Evolutionary conservation across 2,888 invertebrate species (phyloP).

Genomic region (Harpalus rubripes): DNA sequence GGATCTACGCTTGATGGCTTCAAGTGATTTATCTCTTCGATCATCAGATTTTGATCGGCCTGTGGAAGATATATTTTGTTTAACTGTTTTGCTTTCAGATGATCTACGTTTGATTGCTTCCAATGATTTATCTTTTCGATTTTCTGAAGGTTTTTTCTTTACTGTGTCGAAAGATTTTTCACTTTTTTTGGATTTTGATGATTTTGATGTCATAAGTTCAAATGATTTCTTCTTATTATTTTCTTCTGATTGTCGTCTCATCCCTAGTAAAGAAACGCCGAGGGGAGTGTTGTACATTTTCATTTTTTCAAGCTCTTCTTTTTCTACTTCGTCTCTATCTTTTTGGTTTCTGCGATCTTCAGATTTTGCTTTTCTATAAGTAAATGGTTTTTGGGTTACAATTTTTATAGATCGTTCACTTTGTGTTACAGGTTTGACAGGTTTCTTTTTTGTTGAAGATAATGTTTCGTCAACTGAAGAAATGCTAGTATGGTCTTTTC

Average conservation of each 20-base stretch:
- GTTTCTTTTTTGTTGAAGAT: neutral
- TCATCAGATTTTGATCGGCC: neutral
- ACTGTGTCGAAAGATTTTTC: neutral
- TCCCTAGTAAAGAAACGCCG: neutral
- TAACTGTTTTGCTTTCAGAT: neutral
- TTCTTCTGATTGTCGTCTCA: neutral
- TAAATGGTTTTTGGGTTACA: too few species aligned
- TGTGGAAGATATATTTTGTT: neutral
- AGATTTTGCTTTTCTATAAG: neutral
- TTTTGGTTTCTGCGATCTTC: neutral
- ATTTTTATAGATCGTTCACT: too few species aligned
- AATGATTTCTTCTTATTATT: neutral
- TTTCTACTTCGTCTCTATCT: neutral
- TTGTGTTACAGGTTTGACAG: too few species aligned
- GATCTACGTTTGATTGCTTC: neutral
- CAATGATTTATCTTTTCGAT: neutral
- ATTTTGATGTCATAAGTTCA: too few species aligned
- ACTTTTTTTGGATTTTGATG: too few species aligned
- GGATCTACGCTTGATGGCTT: neutral
- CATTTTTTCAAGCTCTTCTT: neutral
- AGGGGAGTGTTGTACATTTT: neutral
- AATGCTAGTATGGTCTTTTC: too few species aligned
- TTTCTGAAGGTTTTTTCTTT: neutral
- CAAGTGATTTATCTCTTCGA: neutral
- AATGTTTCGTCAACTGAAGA: neutral